Evolutionary conservation across 2,888 invertebrate genomes (phyloP).

Genomic region (Pardosa pseudoannulata): DNA sequence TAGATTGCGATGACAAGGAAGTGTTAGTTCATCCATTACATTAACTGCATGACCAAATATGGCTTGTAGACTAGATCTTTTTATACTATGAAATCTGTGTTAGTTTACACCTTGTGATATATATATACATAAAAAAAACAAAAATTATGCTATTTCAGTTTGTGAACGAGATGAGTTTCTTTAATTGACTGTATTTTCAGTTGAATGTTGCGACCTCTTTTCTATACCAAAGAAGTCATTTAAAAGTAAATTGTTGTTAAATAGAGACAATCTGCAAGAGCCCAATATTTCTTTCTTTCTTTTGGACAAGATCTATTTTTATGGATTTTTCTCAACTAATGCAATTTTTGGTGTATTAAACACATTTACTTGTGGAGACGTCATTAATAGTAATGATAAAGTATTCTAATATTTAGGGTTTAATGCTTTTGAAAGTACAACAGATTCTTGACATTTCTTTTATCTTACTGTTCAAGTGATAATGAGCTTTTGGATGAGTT

Average conservation of each 20-base stretch:
- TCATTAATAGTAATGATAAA: too few relatives aligned
- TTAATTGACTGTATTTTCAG: too few relatives aligned
- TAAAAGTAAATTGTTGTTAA: neutral
- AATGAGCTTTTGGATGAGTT: neutral
- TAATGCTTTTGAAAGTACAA: too few relatives aligned
- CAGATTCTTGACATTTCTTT: too few relatives aligned
- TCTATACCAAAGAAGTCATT: too few relatives aligned
- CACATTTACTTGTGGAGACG: neutral
- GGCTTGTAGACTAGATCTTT: slow-evolving; percentile 70
- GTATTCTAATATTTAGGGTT: too few relatives aligned
- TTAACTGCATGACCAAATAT: slow-evolving; percentile 60
- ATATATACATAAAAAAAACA: neutral
- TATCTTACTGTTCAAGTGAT: neutral
- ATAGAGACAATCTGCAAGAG: neutral
- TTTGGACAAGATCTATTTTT: neutral
- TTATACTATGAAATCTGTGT: slow-evolving; percentile 52
- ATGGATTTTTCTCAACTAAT: neutral
- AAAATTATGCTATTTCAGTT: too few relatives aligned
- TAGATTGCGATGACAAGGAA: slow-evolving; percentile 36
- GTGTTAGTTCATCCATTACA: slow-evolving; percentile 44
- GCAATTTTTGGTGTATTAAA: neutral
- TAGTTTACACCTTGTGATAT: slow-evolving; percentile 8
- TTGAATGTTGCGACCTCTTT: too few relatives aligned
- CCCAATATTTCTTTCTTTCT: neutral
- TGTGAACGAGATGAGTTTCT: too few relatives aligned